A percentile compares a stretch with the other conserved stretches of the same genome.
These are phyloP conservation scores for Clanis bilineata DNA, from an alignment of 2,888 invertebrate species.

Conservation along the genomic window DNA sequence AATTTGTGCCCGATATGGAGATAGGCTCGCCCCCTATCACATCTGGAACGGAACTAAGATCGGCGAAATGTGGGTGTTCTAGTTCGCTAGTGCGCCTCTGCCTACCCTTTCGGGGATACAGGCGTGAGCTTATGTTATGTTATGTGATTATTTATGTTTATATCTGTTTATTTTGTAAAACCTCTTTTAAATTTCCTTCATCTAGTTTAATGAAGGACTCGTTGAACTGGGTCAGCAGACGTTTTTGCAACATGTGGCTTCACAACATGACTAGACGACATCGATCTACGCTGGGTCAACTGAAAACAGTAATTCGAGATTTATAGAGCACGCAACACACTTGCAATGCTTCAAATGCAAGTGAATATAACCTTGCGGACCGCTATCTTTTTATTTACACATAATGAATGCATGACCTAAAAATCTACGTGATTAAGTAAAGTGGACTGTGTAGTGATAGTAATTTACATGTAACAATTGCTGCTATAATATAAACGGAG, in stretches of 20 bases:
- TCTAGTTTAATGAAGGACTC: not conserved
- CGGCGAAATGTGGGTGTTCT: no score
- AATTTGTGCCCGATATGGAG: no score
- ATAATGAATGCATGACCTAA: not conserved
- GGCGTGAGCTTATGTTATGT: no score
- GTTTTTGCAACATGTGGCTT: constrained; percentile 5
- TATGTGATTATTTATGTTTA: no score
- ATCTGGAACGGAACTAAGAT: no score
- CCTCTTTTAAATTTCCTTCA: not conserved
- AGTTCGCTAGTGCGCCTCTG: no score
- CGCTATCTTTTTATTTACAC: not conserved
- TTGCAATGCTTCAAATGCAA: constrained; percentile 13
- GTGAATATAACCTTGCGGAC: not conserved
- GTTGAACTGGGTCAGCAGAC: not conserved
- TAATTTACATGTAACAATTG: not conserved
- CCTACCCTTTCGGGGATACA: no score
- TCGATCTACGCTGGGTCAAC: not conserved
- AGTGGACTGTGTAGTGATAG: not conserved
- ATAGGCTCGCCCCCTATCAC: no score
- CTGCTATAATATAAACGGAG: no score
- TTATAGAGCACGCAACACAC: constrained; percentile 14
- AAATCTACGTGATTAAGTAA: not conserved
- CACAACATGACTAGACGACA: not conserved
- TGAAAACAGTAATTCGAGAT: constrained; percentile 9
- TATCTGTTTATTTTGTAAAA: not conserved